Percentiles rank a stretch among this genome's conserved stretches.
Evolutionary conservation across 2,113 vertebrate genomes (phyloP).

Genomic region (Brachirus orientalis): DNA sequence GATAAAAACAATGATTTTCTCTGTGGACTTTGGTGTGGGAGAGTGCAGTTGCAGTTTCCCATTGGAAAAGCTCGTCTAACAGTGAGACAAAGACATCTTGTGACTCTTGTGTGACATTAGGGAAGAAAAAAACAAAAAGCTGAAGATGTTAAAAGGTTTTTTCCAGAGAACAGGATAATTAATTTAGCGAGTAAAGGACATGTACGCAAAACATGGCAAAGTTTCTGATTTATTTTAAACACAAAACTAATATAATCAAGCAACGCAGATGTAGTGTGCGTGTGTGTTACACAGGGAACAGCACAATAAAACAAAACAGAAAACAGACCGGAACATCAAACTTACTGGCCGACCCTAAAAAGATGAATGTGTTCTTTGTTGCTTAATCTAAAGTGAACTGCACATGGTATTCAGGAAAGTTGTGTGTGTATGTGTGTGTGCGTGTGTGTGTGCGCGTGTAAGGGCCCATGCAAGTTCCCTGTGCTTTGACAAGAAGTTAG

Average conservation of each 20-base stretch:
- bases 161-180: conserved; percentile 17
- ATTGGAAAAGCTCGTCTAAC: too few species aligned
- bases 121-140: not conserved
- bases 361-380: conserved; percentile 73
- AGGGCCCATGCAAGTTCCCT: conserved; percentile 16
- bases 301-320: conserved; percentile 66
- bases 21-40: too few species aligned
- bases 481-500: conserved; percentile 62
- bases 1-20: too few species aligned
- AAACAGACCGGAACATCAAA: conserved; percentile 68
- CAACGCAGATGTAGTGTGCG: too few species aligned
- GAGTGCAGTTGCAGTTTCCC: too few species aligned
- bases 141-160: conserved; percentile 4
- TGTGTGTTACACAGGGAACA: conserved; percentile 24
- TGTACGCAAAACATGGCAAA: conserved; percentile 37
- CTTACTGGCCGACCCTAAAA: conserved; percentile 42
- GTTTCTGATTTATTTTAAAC: conserved; percentile 56
- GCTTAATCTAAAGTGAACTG: conserved; percentile 72
- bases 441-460: conserved; percentile 12
- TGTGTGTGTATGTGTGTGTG: conserved; percentile 11
- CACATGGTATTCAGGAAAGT: conserved; percentile 22
- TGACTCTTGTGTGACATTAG: not conserved
- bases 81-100: not conserved
- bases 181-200: conserved; percentile 30
- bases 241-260: conserved; percentile 47